phyloP scores from a whole-genome alignment of 2,797 vertebrate species.

The Gymnothorax javanicus region DNA sequence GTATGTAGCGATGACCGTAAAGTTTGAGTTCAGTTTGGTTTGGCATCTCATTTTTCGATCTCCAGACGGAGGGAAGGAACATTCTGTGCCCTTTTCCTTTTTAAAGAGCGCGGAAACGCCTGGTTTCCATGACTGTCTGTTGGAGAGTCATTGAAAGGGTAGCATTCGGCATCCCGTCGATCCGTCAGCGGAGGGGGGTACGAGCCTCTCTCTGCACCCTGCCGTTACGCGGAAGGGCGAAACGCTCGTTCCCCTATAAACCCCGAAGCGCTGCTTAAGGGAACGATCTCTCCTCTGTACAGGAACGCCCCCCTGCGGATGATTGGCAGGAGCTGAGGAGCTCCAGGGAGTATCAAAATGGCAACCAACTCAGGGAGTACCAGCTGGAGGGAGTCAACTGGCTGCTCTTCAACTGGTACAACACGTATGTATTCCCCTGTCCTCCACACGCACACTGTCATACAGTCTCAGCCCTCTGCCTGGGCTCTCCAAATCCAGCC shows the following conservation, averaged over 20 bases:
- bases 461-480: conserved; percentile 41
- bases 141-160: neutral
- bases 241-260: neutral
- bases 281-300: neutral
- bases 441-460: neutral
- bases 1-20: no score
- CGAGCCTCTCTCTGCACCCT: neutral
- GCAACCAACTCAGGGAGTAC: conserved; percentile 98
- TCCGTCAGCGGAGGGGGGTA: neutral
- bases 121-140: no score
- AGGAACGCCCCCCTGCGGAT: conserved; percentile 94
- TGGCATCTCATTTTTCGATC: no score
- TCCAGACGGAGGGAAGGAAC: no score
- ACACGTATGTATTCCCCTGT: conserved; percentile 75
- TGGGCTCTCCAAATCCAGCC: no score
- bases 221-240: neutral
- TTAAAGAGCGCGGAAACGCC: no score
- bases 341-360: conserved; percentile 93
- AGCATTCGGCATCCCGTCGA: neutral
- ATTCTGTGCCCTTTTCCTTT: no score
- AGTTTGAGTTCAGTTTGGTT: no score
- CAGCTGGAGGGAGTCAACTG: conserved; percentile 99
- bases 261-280: neutral
- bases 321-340: conserved; percentile 95
- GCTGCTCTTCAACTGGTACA: conserved; percentile 99